phyloP scores from a whole-genome alignment of 30 jellyfish, hydroid and myxozoan species.

The Rhopilema esculentum region DNA sequence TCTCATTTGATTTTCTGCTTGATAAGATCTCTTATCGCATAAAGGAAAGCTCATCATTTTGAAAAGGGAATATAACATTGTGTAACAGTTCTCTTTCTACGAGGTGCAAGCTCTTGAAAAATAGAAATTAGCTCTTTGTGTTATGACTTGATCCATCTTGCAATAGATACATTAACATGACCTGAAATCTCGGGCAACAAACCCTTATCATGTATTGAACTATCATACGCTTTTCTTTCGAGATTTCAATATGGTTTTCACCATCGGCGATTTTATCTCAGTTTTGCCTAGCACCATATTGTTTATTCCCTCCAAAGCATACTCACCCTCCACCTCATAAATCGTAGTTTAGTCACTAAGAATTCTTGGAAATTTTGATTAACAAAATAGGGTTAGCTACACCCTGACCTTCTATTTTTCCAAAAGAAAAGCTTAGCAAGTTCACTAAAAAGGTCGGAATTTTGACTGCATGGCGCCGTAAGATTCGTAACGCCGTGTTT shows the following conservation, averaged over 20 bases:
- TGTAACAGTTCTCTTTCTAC: neutral
- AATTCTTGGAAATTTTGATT: too few species aligned
- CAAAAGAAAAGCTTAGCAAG: neutral
- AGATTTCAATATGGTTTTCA: neutral
- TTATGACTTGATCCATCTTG: neutral
- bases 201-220: neutral
- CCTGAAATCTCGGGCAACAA: neutral
- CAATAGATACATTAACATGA: neutral
- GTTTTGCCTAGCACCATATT: neutral
- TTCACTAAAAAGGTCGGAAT: neutral
- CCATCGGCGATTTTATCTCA: neutral
- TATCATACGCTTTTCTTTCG: neutral
- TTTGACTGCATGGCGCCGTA: too few species aligned
- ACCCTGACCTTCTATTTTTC: neutral
- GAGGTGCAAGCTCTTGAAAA: neutral
- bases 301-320: neutral
- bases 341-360: too few species aligned
- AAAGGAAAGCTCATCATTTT: neutral
- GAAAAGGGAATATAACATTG: neutral
- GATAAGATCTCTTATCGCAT: neutral
- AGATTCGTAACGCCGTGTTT: too few species aligned
- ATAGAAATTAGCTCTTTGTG: neutral
- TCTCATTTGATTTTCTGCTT: neutral
- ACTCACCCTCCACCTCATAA: neutral
- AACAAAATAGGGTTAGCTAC: neutral